phyloP scores from a whole-genome alignment of 2,113 vertebrate species.

The Rattus rattus region DNA sequence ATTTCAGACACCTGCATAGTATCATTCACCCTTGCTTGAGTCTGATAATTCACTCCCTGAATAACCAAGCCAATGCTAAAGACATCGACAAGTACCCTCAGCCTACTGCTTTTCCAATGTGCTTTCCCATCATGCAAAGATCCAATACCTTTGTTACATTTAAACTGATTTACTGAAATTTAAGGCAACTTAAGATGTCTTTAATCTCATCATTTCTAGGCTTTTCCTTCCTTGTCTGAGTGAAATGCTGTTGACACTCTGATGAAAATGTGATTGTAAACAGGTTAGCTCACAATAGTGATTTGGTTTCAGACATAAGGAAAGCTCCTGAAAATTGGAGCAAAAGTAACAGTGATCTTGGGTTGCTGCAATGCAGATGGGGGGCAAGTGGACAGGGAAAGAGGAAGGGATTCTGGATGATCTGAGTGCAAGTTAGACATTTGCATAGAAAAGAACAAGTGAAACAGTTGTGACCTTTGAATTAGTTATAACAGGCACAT shows the following conservation, averaged over 20 bases:
- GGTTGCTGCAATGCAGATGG: not conserved
- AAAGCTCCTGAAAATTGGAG: not conserved
- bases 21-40: not conserved
- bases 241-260: conserved; percentile 37
- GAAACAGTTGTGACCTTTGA: conserved; percentile 50
- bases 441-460: not conserved
- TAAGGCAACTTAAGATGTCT: not conserved
- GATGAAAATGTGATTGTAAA: conserved; percentile 54
- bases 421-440: not conserved
- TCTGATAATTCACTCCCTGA: not conserved
- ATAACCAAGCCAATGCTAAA: not conserved
- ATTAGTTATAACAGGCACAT: conserved; percentile 15
- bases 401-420: not conserved
- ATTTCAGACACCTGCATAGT: not conserved
- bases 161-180: conserved; percentile 26
- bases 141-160: not conserved
- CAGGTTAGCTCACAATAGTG: conserved; percentile 21
- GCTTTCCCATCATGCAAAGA: not conserved
- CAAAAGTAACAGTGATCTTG: not conserved
- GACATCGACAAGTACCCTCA: not conserved
- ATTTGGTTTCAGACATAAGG: conserved; percentile 47
- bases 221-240: not conserved
- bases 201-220: not conserved
- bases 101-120: not conserved
- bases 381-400: not conserved